These are phyloP conservation scores for Drosophila elegans DNA, from an alignment of 1,140 invertebrate species.

Conservation along the genomic window DNA sequence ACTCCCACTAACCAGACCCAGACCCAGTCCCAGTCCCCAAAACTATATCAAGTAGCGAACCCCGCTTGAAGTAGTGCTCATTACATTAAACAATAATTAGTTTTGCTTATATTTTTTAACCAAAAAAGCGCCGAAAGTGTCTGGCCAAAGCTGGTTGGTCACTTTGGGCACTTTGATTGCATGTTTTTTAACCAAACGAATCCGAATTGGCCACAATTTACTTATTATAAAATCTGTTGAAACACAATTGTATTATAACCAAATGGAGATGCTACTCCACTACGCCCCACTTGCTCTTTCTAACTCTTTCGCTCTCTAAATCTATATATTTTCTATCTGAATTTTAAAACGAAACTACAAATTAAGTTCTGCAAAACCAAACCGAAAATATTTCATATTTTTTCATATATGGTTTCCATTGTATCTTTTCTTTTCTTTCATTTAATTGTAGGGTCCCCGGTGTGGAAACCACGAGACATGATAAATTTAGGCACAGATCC, in stretches of 20 bases:
- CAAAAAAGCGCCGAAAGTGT: constrained; percentile 12
- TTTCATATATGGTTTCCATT: constrained; percentile 85
- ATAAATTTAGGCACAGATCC: constrained; percentile 85
- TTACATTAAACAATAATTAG: constrained; percentile 72
- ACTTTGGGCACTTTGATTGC: constrained; percentile 23
- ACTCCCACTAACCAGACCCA: constrained; percentile 13
- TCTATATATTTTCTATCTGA: constrained; percentile 51
- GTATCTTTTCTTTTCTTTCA: constrained; percentile 85
- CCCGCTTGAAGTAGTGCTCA: constrained; percentile 59
- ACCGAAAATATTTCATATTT: constrained; percentile 69
- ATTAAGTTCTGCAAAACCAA: constrained; percentile 48
- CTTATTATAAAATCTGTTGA: constrained; percentile 23
- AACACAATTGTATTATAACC: constrained; percentile 42
- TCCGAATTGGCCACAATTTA: constrained; percentile 42
- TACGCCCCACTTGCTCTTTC: constrained; percentile 28
- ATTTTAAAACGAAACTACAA: constrained; percentile 32
- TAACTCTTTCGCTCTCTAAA: constrained; percentile 36
- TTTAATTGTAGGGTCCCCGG: constrained; percentile 92
- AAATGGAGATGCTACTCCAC: constrained; percentile 27
- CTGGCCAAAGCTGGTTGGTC: neutral
- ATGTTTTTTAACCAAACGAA: constrained; percentile 49
- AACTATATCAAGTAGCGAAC: constrained; percentile 49
- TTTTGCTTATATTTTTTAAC: constrained; percentile 71
- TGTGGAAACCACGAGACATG: constrained; percentile 95
- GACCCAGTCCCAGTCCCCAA: neutral